A percentile compares a stretch with the other conserved stretches of the same genome.
These are phyloP conservation scores for Cynopterus sphinx DNA, from an alignment of 2,797 vertebrate genomes.

Conservation along the genomic window DNA sequence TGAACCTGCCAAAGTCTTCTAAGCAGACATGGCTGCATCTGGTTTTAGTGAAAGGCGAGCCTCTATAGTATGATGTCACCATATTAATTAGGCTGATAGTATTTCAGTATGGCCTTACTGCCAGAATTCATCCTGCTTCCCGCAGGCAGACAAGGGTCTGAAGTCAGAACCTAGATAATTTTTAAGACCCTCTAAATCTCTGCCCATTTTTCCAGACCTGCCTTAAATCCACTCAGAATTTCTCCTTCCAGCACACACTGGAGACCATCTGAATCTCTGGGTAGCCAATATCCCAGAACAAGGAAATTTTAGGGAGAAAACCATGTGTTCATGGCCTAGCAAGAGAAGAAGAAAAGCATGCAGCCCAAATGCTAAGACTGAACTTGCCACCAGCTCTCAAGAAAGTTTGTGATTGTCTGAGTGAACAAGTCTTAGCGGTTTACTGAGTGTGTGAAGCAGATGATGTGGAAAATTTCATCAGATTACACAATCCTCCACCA, in stretches of 20 bases:
- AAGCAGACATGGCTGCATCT: conserved; percentile 38
- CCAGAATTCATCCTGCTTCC: conserved; percentile 31
- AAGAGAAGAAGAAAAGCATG: neutral
- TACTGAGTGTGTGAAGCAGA: neutral
- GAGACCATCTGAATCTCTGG: neutral
- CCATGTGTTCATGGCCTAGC: neutral
- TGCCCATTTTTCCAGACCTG: neutral
- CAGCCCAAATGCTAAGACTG: neutral
- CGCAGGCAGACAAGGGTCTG: neutral
- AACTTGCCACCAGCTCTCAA: neutral
- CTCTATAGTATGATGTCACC: conserved; percentile 57
- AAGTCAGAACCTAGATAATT: conserved; percentile 21
- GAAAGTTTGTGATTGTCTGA: neutral
- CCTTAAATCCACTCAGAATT: neutral
- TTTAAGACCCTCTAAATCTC: conserved; percentile 30
- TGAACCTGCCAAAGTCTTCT: conserved; percentile 55
- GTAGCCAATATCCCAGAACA: neutral
- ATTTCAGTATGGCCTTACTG: conserved; percentile 8
- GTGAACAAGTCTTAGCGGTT: neutral
- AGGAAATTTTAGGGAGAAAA: neutral
- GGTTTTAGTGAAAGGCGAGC: conserved; percentile 8
- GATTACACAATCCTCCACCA: neutral
- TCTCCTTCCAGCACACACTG: neutral
- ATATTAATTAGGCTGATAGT: conserved; percentile 57
- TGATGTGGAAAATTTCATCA: neutral